Conservation (phyloP, 2,888 invertebrate genomes). For the Acanthosepion esculentum region DNA sequence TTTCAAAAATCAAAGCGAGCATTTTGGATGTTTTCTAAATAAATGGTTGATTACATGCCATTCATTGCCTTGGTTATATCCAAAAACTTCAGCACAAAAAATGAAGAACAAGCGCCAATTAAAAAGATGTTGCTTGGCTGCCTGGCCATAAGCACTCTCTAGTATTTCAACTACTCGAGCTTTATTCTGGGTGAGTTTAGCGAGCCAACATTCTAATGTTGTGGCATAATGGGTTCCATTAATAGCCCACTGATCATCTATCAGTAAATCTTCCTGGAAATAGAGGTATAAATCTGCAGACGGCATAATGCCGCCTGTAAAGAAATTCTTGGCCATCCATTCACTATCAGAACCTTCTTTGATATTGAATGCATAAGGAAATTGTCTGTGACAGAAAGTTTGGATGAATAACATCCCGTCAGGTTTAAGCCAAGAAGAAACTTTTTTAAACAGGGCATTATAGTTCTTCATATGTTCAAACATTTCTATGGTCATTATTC, state of each 20-base stretch:
- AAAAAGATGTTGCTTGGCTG: conserved; percentile 65
- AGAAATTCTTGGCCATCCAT: conserved; percentile 72
- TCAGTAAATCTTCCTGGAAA: conserved; percentile 65
- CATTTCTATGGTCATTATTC: conserved; percentile 70
- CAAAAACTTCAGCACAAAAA: conserved; percentile 70
- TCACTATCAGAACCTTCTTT: conserved; percentile 68
- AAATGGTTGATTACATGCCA: conserved; percentile 68
- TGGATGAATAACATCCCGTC: conserved; percentile 67
- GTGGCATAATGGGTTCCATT: conserved; percentile 65
- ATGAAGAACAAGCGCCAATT: conserved; percentile 71
- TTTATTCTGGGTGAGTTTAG: conserved; percentile 60
- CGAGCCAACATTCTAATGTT: conserved; percentile 68
- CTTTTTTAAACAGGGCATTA: conserved; percentile 63
- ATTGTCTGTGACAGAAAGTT: conserved; percentile 64
- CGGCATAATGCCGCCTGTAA: conserved; percentile 70
- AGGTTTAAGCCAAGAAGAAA: conserved; percentile 68
- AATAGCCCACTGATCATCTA: conserved; percentile 66
- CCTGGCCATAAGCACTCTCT: conserved; percentile 60
- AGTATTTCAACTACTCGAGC: conserved; percentile 62
- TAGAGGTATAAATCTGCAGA: conserved; percentile 67
- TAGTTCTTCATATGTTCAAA: conserved; percentile 73
- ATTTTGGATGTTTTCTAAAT: conserved; percentile 62
- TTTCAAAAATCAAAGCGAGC: conserved; percentile 53
- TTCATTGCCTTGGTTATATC: conserved; percentile 67
- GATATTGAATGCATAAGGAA: conserved; percentile 67